Evolutionary conservation across 2,797 vertebrate species (phyloP).

Genomic region (Uromys caudimaculatus): DNA sequence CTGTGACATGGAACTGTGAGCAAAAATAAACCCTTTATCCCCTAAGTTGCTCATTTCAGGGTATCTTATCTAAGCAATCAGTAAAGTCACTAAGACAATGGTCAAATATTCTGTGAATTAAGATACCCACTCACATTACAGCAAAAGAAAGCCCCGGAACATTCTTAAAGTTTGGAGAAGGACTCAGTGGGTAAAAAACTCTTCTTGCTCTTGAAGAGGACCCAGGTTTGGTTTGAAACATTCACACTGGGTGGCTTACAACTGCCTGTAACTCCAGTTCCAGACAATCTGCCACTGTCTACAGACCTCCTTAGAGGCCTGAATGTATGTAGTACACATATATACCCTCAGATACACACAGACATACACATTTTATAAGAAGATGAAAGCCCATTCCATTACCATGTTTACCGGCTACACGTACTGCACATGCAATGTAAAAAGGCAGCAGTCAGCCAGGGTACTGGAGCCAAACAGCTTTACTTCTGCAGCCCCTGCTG

Average conservation of each 20-base stretch:
- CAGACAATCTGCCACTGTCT: not conserved
- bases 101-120: not conserved
- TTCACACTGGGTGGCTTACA: not conserved
- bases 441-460: not conserved
- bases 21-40: not conserved
- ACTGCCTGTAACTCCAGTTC: not conserved
- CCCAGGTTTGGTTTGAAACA: not conserved
- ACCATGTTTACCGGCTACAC: not conserved
- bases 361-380: not conserved
- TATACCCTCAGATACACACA: not conserved
- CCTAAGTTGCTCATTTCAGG: too few relatives aligned
- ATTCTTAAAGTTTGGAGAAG: not conserved
- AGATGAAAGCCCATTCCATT: not conserved
- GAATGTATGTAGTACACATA: not conserved
- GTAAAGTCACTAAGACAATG: not conserved
- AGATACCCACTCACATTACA: not conserved
- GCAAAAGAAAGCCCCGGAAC: slow-evolving; percentile 18
- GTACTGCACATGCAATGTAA: not conserved
- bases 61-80: not conserved
- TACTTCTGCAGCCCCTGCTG: not conserved
- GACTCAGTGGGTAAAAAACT: not conserved
- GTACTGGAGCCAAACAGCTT: not conserved
- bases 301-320: too few relatives aligned
- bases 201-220: not conserved
- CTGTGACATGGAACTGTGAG: not conserved